These are phyloP conservation scores for Heliconius hermathena DNA, from an alignment of 1,140 invertebrate species.

Conservation along the genomic window DNA sequence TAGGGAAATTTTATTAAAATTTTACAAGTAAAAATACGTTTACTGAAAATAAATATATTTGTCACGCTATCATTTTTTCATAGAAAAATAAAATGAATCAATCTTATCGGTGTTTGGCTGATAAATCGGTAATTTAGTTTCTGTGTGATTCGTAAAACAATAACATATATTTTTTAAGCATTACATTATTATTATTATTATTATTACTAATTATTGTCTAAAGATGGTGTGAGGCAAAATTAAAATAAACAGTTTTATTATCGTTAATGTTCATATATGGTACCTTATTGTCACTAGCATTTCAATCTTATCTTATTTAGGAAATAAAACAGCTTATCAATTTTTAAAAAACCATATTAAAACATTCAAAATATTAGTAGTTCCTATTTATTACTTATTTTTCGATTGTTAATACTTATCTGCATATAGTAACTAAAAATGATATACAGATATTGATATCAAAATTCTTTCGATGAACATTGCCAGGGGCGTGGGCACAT, in stretches of 20 bases:
- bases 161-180: not conserved
- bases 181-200: not conserved
- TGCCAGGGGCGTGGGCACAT: conserved; percentile 64
- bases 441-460: not conserved
- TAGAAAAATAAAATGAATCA: conserved; percentile 32
- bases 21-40: not conserved
- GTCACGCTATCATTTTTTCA: conserved; percentile 13
- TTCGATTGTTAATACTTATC: not conserved
- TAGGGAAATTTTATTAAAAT: not conserved
- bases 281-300: no score
- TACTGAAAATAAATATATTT: not conserved
- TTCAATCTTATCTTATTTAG: no score
- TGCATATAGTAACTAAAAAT: not conserved
- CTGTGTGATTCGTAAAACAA: conserved; percentile 3
- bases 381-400: not conserved
- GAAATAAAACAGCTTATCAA: no score
- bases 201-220: not conserved
- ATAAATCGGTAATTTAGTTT: conserved; percentile 17
- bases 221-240: not conserved
- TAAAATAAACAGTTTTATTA: no score
- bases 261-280: no score
- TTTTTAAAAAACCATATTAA: not conserved
- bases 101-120: conserved; percentile 23
- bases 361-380: not conserved
- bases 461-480: conserved; percentile 55